Base-by-base conservation (phyloP, 1,140 invertebrate species). In the Penaeus japonicus region DNA sequence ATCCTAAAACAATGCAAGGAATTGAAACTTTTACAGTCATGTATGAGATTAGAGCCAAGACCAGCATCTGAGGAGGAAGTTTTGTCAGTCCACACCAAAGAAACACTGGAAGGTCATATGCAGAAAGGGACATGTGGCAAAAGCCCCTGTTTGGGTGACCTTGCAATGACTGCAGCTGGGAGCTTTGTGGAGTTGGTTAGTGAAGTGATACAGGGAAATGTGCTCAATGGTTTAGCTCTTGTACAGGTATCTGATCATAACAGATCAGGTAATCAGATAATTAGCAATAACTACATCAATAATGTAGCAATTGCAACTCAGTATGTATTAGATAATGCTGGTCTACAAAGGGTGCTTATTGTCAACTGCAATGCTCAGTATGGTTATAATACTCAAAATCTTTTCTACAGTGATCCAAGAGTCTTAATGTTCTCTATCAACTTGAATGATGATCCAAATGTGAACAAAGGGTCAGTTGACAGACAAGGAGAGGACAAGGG, bases 291-390 rank as follows among this genome's bases (percentile, higher is more conserved):
- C 92, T 95, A 97, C 86, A 96, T 97, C 91, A 98, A 98, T 93
- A 97, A 96, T 92, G 95, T 97, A 12, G 95, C 96, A 0, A 92
- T 97, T 62, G 96, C 95, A n/a, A 96, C 97, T 17, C 94, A 94
- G 92, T 95, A 97, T 93, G 96, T 96, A 2, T 92, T 95, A 10
- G 92, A 94, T 24, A 92, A 92, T 70, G 94, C 95, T 91, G 93
- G 93, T 0, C 89, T 96, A 18, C 91, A 89, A 87, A 95, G 96
- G 79, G 94, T 99, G 30, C 92, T 98, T 17, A 96, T 99, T 82
- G 91, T 99, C 1, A 97, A 99, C 93, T 99, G 97, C 96, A 97
- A 98, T 93, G 95, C 98, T 5, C 97, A 98, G 92, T 97, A 98
- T 92, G 97, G 97, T 15, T 96, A 98, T 30, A 18, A 96, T 12